A percentile compares a stretch with the other conserved stretches of the same genome.
Evolutionary conservation across 2,113 vertebrate species (phyloP).

Genomic region (Aspidoscelis tigris): DNA sequence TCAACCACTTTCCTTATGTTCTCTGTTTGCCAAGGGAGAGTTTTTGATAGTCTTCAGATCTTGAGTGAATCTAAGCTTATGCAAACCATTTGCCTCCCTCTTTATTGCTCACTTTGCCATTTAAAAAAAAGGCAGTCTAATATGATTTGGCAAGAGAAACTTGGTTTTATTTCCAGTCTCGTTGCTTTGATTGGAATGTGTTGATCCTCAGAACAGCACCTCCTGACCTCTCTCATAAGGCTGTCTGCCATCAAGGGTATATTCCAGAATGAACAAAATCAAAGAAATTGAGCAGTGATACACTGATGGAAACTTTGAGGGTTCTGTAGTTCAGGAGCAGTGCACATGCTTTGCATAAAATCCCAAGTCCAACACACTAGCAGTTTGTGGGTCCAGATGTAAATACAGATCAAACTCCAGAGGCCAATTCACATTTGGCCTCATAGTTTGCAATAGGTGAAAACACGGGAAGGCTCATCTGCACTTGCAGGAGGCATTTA

Average conservation of each 20-base stretch:
- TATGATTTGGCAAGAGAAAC: constrained; percentile 56
- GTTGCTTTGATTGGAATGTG: constrained; percentile 48
- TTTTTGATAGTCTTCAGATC: constrained; percentile 21
- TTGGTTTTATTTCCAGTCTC: constrained; percentile 66
- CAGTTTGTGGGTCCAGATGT: no score
- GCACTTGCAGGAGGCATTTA: no score
- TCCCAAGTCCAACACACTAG: no score
- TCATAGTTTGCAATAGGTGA: no score
- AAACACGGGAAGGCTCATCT: no score
- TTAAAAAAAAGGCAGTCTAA: constrained; percentile 60
- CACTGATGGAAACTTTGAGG: no score
- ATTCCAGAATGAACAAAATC: constrained; percentile 55
- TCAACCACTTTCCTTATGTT: neutral
- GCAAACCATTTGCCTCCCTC: constrained; percentile 43
- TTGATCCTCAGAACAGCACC: constrained; percentile 61
- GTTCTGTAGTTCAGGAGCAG: no score
- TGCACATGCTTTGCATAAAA: no score
- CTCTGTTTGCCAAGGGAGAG: constrained; percentile 19
- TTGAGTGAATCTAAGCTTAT: constrained; percentile 41
- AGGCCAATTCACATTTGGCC: no score
- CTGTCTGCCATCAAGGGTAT: constrained; percentile 52
- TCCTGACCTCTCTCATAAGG: constrained; percentile 60
- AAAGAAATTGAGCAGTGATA: constrained; percentile 16
- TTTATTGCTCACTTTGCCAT: constrained; percentile 35
- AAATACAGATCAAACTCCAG: no score